Conservation (phyloP, 1,140 invertebrate species). For the Asbolus verrucosus region DNA sequence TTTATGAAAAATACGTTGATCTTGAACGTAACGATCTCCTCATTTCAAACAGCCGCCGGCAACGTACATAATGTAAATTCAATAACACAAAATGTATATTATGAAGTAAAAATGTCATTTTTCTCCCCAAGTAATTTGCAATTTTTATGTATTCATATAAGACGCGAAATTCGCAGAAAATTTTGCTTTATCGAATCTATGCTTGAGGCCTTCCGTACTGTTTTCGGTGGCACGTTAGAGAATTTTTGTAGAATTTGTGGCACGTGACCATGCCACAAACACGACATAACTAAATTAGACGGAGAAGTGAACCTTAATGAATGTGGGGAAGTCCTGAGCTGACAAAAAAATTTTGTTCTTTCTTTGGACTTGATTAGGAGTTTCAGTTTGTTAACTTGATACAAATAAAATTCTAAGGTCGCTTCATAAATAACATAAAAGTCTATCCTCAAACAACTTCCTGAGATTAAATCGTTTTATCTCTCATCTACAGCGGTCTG, state of each 20-base stretch:
- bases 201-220: background rate
- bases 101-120: slow-evolving; percentile 24
- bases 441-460: too few relatives aligned
- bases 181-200: slow-evolving; percentile 19
- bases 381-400: too few relatives aligned
- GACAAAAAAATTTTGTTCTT: too few relatives aligned
- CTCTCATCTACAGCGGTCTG: too few relatives aligned
- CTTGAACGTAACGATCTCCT: slow-evolving; percentile 1
- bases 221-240: background rate
- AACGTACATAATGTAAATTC: background rate
- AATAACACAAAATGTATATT: slow-evolving; percentile 21
- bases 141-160: slow-evolving; percentile 7
- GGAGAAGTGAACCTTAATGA: slow-evolving; percentile 4
- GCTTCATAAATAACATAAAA: too few relatives aligned
- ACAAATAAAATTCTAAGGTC: background rate
- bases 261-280: background rate
- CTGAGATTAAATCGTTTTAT: slow-evolving; percentile 9
- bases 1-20: too few relatives aligned
- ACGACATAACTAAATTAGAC: background rate
- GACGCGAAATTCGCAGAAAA: background rate
- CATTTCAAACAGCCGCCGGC: too few relatives aligned
- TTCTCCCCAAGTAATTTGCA: slow-evolving; percentile 20
- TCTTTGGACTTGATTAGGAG: too few relatives aligned
- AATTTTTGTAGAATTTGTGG: background rate
- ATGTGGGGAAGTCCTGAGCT: background rate